Percentiles rank a stretch among this genome's conserved stretches.
Conservation (phyloP, 2,888 invertebrate genomes). For the Arge pagana region DNA sequence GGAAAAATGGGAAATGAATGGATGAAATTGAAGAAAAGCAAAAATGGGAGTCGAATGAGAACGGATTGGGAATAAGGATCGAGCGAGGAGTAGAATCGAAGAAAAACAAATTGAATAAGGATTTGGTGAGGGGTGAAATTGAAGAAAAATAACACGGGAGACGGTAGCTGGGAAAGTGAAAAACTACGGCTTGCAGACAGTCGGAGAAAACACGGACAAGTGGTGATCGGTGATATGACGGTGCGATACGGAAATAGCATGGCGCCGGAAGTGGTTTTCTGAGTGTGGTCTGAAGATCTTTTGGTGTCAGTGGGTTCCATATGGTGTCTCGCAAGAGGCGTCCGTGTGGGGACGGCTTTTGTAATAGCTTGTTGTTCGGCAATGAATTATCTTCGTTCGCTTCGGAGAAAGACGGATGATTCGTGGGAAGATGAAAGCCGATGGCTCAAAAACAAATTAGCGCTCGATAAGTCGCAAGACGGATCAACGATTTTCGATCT, state of each 20-base stretch:
- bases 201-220: no score
- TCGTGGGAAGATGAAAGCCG: neutral
- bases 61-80: neutral
- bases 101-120: neutral
- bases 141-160: neutral
- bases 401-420: constrained; percentile 17
- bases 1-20: neutral
- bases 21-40: neutral
- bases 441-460: neutral
- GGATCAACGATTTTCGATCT: no score
- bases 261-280: constrained; percentile 14
- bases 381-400: constrained; percentile 19
- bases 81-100: neutral
- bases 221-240: constrained; percentile 13
- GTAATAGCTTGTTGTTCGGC: constrained; percentile 19
- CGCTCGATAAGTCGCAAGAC: no score
- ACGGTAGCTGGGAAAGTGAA: neutral
- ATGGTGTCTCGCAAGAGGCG: constrained; percentile 11
- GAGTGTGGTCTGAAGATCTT: constrained; percentile 23
- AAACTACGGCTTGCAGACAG: no score
- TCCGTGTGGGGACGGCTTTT: constrained; percentile 16
- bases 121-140: neutral
- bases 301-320: constrained; percentile 26
- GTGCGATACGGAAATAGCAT: constrained; percentile 12
- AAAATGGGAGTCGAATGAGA: neutral